These are phyloP conservation scores for Cettia cetti DNA, from an alignment of 2,113 vertebrate species.

Conservation along the genomic window DNA sequence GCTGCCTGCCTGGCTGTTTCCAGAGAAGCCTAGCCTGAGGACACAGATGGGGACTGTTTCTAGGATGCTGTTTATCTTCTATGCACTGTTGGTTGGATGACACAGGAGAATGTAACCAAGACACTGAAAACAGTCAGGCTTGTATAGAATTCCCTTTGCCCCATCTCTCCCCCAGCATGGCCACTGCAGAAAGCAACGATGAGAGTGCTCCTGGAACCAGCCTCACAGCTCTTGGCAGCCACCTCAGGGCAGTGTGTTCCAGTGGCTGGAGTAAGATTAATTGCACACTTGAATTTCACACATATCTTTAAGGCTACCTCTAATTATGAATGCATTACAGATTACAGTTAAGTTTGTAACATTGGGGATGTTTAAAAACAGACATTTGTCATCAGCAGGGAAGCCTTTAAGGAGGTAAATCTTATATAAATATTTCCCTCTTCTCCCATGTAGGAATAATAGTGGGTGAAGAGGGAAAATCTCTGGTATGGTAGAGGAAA, in stretches of 20 bases:
- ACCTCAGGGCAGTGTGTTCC: not conserved
- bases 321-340: not conserved
- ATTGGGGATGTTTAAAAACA: not conserved
- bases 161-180: not conserved
- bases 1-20: not conserved
- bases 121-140: not conserved
- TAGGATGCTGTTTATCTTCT: not conserved
- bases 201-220: not conserved
- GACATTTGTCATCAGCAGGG: not conserved
- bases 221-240: not conserved
- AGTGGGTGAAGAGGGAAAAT: not conserved
- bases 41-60: not conserved
- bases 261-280: not conserved
- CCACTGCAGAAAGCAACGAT: not conserved
- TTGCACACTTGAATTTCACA: not conserved
- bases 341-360: not conserved
- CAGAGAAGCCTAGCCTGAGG: not conserved
- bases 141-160: not conserved
- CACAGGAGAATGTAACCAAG: not conserved
- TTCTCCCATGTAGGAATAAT: not conserved
- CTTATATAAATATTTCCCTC: not conserved
- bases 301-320: not conserved
- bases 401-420: not conserved
- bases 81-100: rapidly evolving
- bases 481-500: not conserved